Evolutionary conservation across 2,797 vertebrate genomes (phyloP).

Genomic region (Smutsia temminckii): DNA sequence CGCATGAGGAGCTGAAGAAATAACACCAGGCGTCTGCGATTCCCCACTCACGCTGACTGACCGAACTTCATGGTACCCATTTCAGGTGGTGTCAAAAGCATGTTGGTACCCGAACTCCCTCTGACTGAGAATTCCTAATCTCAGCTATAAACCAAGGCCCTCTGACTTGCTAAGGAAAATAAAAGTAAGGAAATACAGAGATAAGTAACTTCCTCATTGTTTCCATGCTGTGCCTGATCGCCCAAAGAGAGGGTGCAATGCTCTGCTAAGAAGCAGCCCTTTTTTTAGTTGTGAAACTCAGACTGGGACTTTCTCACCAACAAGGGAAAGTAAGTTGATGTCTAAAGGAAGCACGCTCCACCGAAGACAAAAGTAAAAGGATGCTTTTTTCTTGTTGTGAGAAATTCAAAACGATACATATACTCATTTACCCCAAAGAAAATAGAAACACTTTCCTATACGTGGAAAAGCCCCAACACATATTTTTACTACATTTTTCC

Average conservation of each 20-base stretch:
- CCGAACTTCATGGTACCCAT: background rate
- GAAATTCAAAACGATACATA: constrained; percentile 37
- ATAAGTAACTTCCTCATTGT: background rate
- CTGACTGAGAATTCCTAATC: background rate
- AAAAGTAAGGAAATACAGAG: background rate
- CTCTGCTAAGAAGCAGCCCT: background rate
- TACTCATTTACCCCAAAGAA: background rate
- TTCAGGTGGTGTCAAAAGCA: background rate
- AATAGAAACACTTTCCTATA: background rate
- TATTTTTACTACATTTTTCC: background rate
- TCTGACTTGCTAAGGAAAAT: background rate
- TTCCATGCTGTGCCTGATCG: background rate
- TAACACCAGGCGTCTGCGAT: background rate
- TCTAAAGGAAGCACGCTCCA: constrained; percentile 62
- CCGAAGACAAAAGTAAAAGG: constrained; percentile 43
- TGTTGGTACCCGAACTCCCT: background rate
- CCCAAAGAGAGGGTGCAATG: too few species aligned
- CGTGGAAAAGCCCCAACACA: background rate
- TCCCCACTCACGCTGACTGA: background rate
- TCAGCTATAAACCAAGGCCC: background rate
- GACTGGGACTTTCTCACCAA: constrained; percentile 64
- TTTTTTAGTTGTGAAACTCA: constrained; percentile 60
- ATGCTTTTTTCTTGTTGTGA: background rate
- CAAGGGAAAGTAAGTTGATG: background rate
- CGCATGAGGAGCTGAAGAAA: background rate